Evolutionary conservation across 2,888 invertebrate genomes (phyloP).

Genomic region (Cotesia congregata): DNA sequence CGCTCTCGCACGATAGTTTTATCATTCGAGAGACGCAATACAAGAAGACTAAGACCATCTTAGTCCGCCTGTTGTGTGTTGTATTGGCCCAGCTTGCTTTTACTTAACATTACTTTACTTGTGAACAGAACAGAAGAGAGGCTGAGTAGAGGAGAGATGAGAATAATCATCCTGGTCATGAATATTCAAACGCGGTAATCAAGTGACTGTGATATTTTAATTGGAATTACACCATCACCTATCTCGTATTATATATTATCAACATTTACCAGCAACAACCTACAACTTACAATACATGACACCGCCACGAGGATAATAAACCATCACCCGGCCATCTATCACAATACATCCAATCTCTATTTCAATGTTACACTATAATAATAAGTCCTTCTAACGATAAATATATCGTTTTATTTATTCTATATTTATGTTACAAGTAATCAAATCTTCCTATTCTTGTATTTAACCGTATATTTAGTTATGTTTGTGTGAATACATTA

Average conservation of each 20-base stretch:
- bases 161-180: conserved; percentile 36
- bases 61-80: too few species aligned
- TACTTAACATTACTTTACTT: too few species aligned
- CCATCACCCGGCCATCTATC: conserved; percentile 8
- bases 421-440: background rate
- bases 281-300: conserved; percentile 27
- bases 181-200: conserved; percentile 52
- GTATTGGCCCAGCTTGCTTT: too few species aligned
- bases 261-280: background rate
- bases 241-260: background rate
- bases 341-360: conserved; percentile 9
- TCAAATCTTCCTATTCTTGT: background rate
- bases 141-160: background rate
- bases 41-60: too few species aligned
- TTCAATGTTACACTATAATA: background rate
- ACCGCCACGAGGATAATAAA: conserved; percentile 30
- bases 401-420: background rate
- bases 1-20: background rate
- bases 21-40: background rate
- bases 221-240: conserved; percentile 48
- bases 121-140: background rate
- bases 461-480: background rate
- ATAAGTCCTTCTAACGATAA: background rate
- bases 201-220: conserved; percentile 50
- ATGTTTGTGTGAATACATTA: background rate